Evolutionary conservation across 2,113 vertebrate genomes (phyloP).

Genomic region (Athene cunicularia): DNA sequence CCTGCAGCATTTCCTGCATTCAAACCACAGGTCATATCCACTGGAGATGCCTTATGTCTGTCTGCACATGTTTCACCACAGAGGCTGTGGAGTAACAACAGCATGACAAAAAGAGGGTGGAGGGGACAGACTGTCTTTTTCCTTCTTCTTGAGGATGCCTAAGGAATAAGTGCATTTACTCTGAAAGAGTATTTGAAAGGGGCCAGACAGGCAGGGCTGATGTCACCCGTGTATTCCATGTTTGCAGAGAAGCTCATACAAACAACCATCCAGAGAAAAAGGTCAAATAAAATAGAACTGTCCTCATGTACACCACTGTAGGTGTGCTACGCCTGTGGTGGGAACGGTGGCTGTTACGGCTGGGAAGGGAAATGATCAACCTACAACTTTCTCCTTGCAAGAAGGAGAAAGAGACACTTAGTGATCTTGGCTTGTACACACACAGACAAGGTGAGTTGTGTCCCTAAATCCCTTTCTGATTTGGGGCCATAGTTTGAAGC

Average conservation of each 20-base stretch:
- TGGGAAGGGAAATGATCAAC: not conserved
- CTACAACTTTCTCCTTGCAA: not conserved
- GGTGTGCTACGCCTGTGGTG: not conserved
- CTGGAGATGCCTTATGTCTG: not conserved
- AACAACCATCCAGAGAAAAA: not conserved
- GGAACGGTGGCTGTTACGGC: not conserved
- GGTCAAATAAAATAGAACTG: not conserved
- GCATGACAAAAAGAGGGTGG: not conserved
- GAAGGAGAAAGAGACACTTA: not conserved
- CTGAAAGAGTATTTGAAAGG: not conserved
- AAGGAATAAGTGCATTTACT: not conserved
- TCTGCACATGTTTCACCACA: not conserved
- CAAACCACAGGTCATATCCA: not conserved
- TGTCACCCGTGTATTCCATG: not conserved
- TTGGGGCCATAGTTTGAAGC: not conserved
- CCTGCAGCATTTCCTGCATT: not conserved
- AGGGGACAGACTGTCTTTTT: not conserved
- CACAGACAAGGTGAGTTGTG: rapidly evolving
- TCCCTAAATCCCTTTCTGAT: not conserved
- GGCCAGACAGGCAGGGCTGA: not conserved
- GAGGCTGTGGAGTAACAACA: not conserved
- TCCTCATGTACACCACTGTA: not conserved
- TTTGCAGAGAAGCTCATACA: not conserved
- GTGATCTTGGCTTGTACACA: not conserved
- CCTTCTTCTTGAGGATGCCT: not conserved